Evolutionary conservation across 1,140 invertebrate species (phyloP).

Genomic region (Hylaeus anthracinus): DNA sequence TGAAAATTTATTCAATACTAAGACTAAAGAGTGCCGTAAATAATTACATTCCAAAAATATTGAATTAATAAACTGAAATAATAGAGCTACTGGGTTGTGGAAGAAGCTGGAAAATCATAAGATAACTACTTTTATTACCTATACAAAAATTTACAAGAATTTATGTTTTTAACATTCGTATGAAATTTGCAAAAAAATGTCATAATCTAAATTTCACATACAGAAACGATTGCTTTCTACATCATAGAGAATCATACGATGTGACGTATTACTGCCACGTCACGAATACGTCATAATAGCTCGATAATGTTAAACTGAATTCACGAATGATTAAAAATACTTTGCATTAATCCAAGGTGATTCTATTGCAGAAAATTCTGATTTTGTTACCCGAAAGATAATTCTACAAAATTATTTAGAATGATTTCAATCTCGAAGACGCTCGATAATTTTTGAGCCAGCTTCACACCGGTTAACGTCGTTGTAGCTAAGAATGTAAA

Average conservation of each 20-base stretch:
- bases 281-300: constrained; percentile 5
- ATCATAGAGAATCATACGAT: constrained; percentile 25
- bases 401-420: not conserved
- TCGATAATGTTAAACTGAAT: constrained; percentile 13
- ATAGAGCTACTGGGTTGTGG: no score
- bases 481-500: constrained; percentile 20
- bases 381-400: not conserved
- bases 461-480: constrained; percentile 21
- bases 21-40: no score
- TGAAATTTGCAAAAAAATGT: not conserved
- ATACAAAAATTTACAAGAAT: no score
- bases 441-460: constrained; percentile 15
- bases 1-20: no score
- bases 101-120: no score
- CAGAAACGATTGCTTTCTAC: not conserved
- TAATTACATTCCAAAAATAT: no score
- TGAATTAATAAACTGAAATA: no score
- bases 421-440: not conserved
- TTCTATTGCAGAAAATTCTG: not conserved
- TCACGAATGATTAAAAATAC: not conserved
- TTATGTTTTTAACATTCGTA: no score
- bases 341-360: not conserved
- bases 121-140: no score
- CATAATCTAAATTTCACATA: not conserved
- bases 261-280: constrained; percentile 27